Evolutionary conservation across 2,888 invertebrate genomes (phyloP).

Genomic region (Clusia tigrina): DNA sequence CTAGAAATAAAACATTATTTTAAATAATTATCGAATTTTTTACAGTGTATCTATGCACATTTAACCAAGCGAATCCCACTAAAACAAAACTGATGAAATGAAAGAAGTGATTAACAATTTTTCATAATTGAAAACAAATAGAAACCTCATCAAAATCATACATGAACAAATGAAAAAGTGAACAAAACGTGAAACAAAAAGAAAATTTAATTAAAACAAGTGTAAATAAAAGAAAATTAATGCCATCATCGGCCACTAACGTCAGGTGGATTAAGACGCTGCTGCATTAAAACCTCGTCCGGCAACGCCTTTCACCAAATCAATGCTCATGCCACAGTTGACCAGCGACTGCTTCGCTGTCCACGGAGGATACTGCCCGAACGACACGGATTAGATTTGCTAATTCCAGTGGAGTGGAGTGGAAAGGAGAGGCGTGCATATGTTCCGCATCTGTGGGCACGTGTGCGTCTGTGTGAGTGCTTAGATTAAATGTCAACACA

Average conservation of each 20-base stretch:
- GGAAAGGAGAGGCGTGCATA: neutral
- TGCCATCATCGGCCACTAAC: neutral
- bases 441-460: neutral
- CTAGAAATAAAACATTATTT: no score
- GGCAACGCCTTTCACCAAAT: conserved; percentile 21
- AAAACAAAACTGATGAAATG: conserved; percentile 14
- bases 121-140: neutral
- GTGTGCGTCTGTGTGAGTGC: neutral
- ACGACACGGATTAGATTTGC: neutral
- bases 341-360: neutral
- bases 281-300: neutral
- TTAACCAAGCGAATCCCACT: neutral
- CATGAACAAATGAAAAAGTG: neutral
- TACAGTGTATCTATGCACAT: neutral
- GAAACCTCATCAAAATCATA: neutral
- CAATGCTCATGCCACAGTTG: neutral
- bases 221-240: conserved; percentile 13
- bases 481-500: conserved; percentile 10
- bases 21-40: no score
- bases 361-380: no score
- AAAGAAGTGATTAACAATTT: conserved; percentile 10
- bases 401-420: neutral
- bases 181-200: neutral
- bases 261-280: neutral
- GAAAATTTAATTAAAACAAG: neutral